phyloP scores from a whole-genome alignment of 2,797 vertebrate species.

The Manis pentadactyla region DNA sequence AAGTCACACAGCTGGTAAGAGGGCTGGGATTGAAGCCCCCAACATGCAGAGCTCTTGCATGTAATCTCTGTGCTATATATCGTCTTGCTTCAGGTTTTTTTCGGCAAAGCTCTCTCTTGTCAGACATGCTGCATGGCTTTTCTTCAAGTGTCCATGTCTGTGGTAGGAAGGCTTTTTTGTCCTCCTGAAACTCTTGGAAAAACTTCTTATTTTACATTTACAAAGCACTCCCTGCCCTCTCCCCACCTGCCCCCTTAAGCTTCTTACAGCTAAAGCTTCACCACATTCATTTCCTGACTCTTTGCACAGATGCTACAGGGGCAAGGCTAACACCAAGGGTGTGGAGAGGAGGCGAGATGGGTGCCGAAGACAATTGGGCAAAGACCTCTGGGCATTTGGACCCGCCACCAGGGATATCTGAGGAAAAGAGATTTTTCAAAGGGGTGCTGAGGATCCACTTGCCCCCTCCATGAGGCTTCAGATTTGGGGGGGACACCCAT shows the following conservation, averaged over 20 bases:
- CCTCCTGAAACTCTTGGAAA: not conserved
- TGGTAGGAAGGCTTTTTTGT: not conserved
- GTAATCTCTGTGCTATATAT: not conserved
- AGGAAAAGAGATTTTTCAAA: not conserved
- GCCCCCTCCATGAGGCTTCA: not conserved
- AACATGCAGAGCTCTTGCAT: not conserved
- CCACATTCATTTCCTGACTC: not conserved
- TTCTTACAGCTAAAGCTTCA: not conserved
- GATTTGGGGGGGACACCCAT: not conserved
- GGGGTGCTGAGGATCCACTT: not conserved
- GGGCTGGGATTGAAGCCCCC: not conserved
- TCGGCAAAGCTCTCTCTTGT: not conserved
- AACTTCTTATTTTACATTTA: not conserved
- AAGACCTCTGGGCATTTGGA: not conserved
- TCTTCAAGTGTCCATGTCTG: not conserved
- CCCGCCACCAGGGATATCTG: not conserved
- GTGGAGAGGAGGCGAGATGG: not conserved
- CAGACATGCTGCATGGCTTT: not conserved
- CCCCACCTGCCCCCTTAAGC: not conserved
- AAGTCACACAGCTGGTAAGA: constrained; percentile 7
- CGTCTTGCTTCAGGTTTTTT: not conserved
- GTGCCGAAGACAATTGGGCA: not conserved
- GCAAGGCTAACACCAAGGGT: not conserved
- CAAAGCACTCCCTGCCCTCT: not conserved
- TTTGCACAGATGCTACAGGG: not conserved